These are phyloP conservation scores for Argyrosomus regius DNA, from an alignment of 2,797 vertebrate genomes.

Conservation along the genomic window DNA sequence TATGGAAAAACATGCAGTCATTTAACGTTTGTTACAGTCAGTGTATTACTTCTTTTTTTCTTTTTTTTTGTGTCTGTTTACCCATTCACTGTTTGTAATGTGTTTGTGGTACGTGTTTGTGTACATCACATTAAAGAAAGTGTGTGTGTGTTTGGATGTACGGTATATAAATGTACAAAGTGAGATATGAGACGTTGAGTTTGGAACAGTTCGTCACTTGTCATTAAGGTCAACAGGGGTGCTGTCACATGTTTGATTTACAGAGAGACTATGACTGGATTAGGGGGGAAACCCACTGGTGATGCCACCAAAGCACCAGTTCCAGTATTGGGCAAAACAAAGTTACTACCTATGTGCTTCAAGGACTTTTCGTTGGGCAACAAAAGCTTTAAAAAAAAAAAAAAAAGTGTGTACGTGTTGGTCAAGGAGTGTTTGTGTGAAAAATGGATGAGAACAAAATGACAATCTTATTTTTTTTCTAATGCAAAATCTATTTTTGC, in stretches of 20 bases:
- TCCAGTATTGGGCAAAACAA: conserved; percentile 15
- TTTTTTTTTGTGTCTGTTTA: conserved; percentile 49
- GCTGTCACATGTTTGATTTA: conserved; percentile 36
- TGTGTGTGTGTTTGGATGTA: conserved; percentile 24
- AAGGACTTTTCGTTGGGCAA: conserved; percentile 45
- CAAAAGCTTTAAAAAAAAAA: conserved; percentile 72
- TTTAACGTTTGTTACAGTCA: conserved; percentile 75
- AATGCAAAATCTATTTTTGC: conserved; percentile 86
- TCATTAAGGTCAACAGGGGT: conserved; percentile 45
- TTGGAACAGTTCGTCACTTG: conserved; percentile 33
- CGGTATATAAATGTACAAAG: conserved; percentile 37
- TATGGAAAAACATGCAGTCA: conserved; percentile 68
- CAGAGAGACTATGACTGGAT: conserved; percentile 34
- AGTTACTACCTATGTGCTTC: conserved; percentile 63
- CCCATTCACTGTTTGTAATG: conserved; percentile 54
- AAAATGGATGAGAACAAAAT: conserved; percentile 58
- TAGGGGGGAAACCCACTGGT: conserved; percentile 26
- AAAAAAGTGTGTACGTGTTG: conserved; percentile 25
- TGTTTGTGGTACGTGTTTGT: conserved; percentile 63
- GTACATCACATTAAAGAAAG: conserved; percentile 33
- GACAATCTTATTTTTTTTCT: conserved; percentile 82
- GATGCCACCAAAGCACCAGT: conserved; percentile 25
- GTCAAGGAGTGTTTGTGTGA: conserved; percentile 33
- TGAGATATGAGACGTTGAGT: conserved; percentile 19
- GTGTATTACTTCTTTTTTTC: conserved; percentile 47